These are phyloP conservation scores for Brenthis hecate DNA, from an alignment of 2,888 invertebrate genomes.

Conservation along the genomic window DNA sequence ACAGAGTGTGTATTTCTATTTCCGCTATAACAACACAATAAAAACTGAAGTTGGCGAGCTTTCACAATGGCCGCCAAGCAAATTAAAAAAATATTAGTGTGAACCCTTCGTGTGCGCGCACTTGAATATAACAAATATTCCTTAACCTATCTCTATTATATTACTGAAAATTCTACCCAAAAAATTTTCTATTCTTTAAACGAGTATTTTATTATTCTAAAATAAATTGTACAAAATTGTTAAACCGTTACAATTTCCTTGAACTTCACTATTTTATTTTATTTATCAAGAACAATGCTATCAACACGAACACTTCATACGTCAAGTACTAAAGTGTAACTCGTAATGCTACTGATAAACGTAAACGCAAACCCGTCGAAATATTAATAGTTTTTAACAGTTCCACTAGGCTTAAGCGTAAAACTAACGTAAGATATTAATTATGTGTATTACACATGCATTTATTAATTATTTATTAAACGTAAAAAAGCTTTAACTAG, in stretches of 20 bases:
- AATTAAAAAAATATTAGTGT: too few relatives aligned
- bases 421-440: conserved; percentile 5
- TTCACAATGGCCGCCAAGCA: too few relatives aligned
- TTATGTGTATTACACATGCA: too few relatives aligned
- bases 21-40: too few relatives aligned
- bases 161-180: too few relatives aligned
- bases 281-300: conserved; percentile 33
- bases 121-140: too few relatives aligned
- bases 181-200: not conserved
- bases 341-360: conserved; percentile 30
- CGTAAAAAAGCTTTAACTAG: too few relatives aligned
- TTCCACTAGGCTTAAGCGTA: conserved; percentile 11
- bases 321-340: conserved; percentile 22
- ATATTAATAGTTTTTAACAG: conserved; percentile 24
- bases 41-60: too few relatives aligned
- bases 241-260: conserved; percentile 19
- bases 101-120: too few relatives aligned
- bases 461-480: too few relatives aligned
- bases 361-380: conserved; percentile 24
- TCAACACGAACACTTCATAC: conserved; percentile 32
- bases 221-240: conserved; percentile 7
- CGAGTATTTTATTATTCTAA: not conserved
- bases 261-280: conserved; percentile 23
- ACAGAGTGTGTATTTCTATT: too few relatives aligned
- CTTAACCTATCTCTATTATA: too few relatives aligned